These are phyloP conservation scores for Sphenodon punctatus DNA, from an alignment of 2,797 vertebrate species.

Conservation along the genomic window DNA sequence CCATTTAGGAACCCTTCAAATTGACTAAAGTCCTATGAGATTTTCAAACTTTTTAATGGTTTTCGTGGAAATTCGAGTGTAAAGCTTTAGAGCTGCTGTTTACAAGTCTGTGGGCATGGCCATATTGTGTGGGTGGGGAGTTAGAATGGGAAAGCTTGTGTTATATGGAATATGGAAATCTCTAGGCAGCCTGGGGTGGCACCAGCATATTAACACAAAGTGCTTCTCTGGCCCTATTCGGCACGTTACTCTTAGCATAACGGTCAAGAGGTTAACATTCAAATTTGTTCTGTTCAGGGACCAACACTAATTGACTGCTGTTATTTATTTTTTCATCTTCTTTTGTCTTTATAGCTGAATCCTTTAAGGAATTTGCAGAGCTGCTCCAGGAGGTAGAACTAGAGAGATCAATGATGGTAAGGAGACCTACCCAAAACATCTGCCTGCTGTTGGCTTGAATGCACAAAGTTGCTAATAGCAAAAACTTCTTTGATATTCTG, in stretches of 20 bases:
- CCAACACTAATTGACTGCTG: not conserved
- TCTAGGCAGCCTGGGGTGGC: not conserved
- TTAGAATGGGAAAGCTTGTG: not conserved
- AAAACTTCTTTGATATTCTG: not conserved
- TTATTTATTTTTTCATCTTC: constrained; percentile 37
- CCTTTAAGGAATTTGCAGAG: constrained; percentile 95
- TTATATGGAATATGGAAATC: not conserved
- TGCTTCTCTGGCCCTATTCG: not conserved
- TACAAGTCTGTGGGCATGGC: not conserved
- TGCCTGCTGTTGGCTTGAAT: not conserved
- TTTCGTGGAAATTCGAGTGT: not conserved
- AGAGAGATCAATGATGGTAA: constrained; percentile 97
- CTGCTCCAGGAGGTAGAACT: constrained; percentile 93
- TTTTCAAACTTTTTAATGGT: not conserved
- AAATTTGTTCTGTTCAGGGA: not conserved
- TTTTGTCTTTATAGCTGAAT: constrained; percentile 85
- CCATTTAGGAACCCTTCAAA: too few species aligned
- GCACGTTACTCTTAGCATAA: too few species aligned
- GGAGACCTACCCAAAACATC: not conserved
- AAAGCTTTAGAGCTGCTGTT: not conserved
- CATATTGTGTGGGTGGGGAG: not conserved
- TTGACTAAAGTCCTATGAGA: not conserved
- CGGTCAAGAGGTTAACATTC: not conserved
- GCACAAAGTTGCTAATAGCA: not conserved
- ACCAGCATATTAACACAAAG: not conserved